Percentiles rank a stretch among this genome's conserved stretches.
Evolutionary conservation across 2,888 invertebrate genomes (phyloP).

Genomic region (Ectobius pallidus): DNA sequence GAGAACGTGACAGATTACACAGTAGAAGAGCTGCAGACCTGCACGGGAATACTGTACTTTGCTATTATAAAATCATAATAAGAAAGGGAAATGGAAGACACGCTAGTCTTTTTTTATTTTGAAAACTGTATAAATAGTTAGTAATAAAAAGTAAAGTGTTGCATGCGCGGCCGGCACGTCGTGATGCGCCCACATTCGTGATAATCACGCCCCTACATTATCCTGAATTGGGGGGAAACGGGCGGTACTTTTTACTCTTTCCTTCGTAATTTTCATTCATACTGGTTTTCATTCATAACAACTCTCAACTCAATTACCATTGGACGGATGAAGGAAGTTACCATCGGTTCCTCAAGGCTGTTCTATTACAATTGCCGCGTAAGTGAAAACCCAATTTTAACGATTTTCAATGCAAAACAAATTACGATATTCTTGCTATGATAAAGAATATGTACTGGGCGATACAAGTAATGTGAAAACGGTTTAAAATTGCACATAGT

Average conservation of each 20-base stretch:
- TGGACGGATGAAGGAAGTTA: background rate
- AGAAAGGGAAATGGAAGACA: background rate
- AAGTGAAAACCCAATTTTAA: too few relatives aligned
- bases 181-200: background rate
- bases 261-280: constrained; percentile 14
- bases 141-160: background rate
- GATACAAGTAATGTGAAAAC: too few relatives aligned
- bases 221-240: background rate
- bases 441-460: too few relatives aligned
- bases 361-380: too few relatives aligned
- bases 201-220: background rate
- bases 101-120: background rate
- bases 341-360: background rate
- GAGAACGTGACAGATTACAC: too few relatives aligned
- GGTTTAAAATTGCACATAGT: too few relatives aligned
- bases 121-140: background rate
- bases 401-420: too few relatives aligned
- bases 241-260: background rate
- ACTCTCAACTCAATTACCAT: background rate
- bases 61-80: background rate
- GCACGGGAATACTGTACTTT: background rate
- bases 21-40: too few relatives aligned
- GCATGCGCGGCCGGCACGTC: background rate
- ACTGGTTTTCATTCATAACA: constrained; percentile 7
- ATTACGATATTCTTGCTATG: too few relatives aligned